These are phyloP conservation scores for Seriola dumerili DNA, from an alignment of 2,113 vertebrate species.

Conservation along the genomic window DNA sequence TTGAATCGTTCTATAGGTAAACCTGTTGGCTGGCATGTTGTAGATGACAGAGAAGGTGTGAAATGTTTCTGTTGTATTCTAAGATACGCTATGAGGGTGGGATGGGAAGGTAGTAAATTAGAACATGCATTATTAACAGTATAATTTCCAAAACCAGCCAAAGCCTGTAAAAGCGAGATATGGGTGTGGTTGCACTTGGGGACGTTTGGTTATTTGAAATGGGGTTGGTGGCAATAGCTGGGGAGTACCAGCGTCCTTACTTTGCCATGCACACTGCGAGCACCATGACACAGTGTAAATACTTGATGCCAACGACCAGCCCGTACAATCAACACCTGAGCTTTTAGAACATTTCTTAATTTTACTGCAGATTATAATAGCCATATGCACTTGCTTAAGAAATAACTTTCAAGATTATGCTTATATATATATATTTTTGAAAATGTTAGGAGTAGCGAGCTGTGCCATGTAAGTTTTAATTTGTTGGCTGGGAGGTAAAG, in stretches of 20 bases:
- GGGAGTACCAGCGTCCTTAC: constrained; percentile 59
- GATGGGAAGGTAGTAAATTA: constrained; percentile 73
- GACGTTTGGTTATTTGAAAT: constrained; percentile 65
- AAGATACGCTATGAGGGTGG: constrained; percentile 63
- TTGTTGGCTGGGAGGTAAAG: constrained; percentile 62
- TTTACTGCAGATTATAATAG: constrained; percentile 82
- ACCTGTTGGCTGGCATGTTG: constrained; percentile 62
- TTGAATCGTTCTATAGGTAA: constrained; percentile 49
- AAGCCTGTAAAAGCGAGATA: constrained; percentile 75
- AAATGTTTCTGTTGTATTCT: constrained; percentile 67
- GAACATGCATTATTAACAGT: constrained; percentile 73
- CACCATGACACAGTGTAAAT: constrained; percentile 71
- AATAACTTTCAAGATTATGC: constrained; percentile 80
- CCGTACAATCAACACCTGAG: constrained; percentile 82
- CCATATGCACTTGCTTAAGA: constrained; percentile 84
- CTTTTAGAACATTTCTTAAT: constrained; percentile 80
- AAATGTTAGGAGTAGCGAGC: constrained; percentile 69
- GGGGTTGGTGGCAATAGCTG: constrained; percentile 75
- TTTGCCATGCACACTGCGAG: constrained; percentile 73
- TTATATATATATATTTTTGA: constrained; percentile 81
- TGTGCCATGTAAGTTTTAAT: constrained; percentile 74
- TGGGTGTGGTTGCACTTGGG: constrained; percentile 74
- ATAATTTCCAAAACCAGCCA: constrained; percentile 77
- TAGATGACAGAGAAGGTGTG: constrained; percentile 53
- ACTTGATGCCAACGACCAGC: constrained; percentile 75